Percentiles rank a stretch among this genome's conserved stretches.
phyloP scores from a whole-genome alignment of 2,888 invertebrate genomes.

The Anoncus sp. region DNA sequence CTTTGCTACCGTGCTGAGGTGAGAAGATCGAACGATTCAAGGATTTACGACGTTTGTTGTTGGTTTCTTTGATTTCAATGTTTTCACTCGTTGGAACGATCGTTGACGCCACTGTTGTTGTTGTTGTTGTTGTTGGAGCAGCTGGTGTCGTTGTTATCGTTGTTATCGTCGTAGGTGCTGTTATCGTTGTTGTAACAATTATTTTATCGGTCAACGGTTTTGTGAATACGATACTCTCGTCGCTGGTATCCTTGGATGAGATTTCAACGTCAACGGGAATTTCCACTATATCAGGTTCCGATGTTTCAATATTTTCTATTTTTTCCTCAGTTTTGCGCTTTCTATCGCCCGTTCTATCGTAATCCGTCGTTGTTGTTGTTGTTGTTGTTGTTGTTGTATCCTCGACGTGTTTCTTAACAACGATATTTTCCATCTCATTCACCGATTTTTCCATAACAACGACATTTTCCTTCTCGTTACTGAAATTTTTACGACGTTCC shows the following conservation, averaged over 20 bases:
- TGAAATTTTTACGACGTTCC: constrained; percentile 56
- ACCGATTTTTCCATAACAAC: constrained; percentile 29
- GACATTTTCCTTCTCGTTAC: constrained; percentile 56
- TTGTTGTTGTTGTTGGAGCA: not conserved
- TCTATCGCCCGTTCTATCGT: constrained; percentile 58
- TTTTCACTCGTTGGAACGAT: constrained; percentile 33
- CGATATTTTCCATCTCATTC: constrained; percentile 32
- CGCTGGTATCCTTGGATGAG: constrained; percentile 64
- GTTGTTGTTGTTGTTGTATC: no score
- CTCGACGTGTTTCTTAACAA: constrained; percentile 42
- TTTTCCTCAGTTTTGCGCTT: constrained; percentile 68
- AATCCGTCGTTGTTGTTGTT: no score
- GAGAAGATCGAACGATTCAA: constrained; percentile 89
- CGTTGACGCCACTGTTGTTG: constrained; percentile 14
- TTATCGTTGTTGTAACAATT: not conserved
- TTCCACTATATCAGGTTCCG: constrained; percentile 3
- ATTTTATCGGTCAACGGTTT: constrained; percentile 75
- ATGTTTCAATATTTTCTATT: constrained; percentile 23
- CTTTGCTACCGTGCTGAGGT: constrained; percentile 87
- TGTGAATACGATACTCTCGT: constrained; percentile 63
- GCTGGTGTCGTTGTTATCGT: not conserved
- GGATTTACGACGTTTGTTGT: constrained; percentile 77
- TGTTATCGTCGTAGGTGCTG: constrained; percentile 1
- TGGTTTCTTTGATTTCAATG: constrained; percentile 69
- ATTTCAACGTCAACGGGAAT: constrained; percentile 18